Percentiles rank a stretch among this genome's conserved stretches.
Evolutionary conservation across 2,113 vertebrate genomes (phyloP).

Genomic region (Neotoma lepida): DNA sequence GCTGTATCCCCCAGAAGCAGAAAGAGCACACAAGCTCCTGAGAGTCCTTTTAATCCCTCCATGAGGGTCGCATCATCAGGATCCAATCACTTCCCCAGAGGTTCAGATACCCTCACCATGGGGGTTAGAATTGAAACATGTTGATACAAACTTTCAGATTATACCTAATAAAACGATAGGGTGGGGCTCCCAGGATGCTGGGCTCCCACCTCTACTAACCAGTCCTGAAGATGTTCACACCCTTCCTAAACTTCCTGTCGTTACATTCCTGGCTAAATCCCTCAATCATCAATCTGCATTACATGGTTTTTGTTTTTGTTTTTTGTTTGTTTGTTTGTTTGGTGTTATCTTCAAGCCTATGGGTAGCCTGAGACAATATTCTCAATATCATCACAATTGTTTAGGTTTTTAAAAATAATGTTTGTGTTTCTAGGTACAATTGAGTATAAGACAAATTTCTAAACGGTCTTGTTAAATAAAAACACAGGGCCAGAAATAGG

Average conservation of each 20-base stretch:
- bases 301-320: neutral
- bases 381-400: neutral
- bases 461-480: too few relatives aligned
- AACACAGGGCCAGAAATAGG: too few relatives aligned
- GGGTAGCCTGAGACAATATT: neutral
- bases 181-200: neutral
- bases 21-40: neutral
- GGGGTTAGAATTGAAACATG: neutral
- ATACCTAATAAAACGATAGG: too few relatives aligned
- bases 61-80: neutral
- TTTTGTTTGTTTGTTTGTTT: neutral
- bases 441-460: too few relatives aligned
- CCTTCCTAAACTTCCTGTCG: neutral
- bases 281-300: neutral
- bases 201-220: too few relatives aligned
- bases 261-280: neutral
- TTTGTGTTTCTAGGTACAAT: neutral
- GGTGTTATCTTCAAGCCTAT: neutral
- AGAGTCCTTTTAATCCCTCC: neutral
- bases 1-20: neutral
- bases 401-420: neutral
- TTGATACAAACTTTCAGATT: neutral
- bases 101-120: neutral
- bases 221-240: neutral
- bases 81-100: neutral